Conservation (phyloP, 2,113 vertebrate genomes). For the Aleadryas rufinucha region DNA sequence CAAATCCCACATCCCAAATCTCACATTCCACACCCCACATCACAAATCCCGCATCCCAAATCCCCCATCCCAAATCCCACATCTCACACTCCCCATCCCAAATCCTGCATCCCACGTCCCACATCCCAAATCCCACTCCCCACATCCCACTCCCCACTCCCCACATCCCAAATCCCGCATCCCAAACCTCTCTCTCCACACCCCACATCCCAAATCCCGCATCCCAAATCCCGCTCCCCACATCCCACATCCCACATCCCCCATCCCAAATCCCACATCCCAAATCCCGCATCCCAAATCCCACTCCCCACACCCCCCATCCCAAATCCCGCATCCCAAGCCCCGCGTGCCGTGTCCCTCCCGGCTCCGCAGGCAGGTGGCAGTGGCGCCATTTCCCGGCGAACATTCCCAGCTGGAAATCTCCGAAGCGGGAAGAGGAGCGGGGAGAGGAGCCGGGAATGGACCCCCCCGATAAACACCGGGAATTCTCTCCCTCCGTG, state of each 20-base stretch:
- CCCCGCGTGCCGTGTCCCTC: constrained; percentile 20
- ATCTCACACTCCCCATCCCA: too few species aligned
- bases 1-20: too few species aligned
- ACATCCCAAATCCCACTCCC: too few species aligned
- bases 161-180: background rate
- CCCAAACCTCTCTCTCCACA: too few species aligned
- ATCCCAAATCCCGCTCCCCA: fast-evolving
- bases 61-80: too few species aligned
- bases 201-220: fast-evolving
- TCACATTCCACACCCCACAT: too few species aligned
- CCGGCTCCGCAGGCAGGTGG: constrained; percentile 74
- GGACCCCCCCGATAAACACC: constrained; percentile 63
- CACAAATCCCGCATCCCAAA: too few species aligned
- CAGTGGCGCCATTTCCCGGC: constrained; percentile 75
- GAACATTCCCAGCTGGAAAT: constrained; percentile 65
- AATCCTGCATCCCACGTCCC: too few species aligned
- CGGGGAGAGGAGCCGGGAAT: background rate
- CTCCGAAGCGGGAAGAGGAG: background rate
- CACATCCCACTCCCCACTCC: too few species aligned
- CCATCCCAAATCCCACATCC: too few species aligned
- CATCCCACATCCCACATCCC: background rate
- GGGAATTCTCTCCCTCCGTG: constrained; percentile 28
- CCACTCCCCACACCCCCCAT: fast-evolving
- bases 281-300: fast-evolving
- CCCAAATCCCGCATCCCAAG: background rate